Evolutionary conservation across 2,113 vertebrate species (phyloP).

Genomic region (Anser cygnoides): DNA sequence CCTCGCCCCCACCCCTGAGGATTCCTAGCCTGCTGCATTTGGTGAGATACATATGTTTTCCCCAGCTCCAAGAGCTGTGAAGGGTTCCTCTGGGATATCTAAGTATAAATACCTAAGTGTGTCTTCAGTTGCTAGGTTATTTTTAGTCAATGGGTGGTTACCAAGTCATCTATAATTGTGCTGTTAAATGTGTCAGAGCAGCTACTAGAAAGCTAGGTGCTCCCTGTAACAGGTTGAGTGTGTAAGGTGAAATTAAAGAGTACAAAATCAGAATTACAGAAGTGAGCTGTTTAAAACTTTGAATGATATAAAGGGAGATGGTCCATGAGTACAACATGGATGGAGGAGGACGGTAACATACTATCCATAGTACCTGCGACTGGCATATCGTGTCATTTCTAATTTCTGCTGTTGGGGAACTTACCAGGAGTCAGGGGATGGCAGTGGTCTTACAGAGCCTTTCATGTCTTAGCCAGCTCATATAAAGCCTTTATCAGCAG

Average conservation of each 20-base stretch:
- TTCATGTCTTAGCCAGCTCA: neutral
- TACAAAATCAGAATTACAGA: neutral
- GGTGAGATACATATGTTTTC: conserved; percentile 68
- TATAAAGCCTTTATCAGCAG: neutral
- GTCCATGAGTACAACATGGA: neutral
- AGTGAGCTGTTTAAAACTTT: neutral
- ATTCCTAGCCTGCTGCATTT: conserved; percentile 57
- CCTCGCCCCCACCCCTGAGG: conserved; percentile 9
- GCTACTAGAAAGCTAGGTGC: conserved; percentile 41
- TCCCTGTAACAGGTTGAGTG: conserved; percentile 19
- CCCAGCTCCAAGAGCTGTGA: conserved; percentile 58
- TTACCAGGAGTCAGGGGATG: neutral
- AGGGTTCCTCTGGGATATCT: conserved; percentile 66
- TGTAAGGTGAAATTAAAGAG: neutral
- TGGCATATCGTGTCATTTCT: neutral
- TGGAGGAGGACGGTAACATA: neutral
- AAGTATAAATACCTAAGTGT: conserved; percentile 66
- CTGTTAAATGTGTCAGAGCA: conserved; percentile 66
- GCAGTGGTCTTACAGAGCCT: neutral
- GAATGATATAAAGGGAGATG: neutral
- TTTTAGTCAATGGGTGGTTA: conserved; percentile 67
- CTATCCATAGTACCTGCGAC: neutral
- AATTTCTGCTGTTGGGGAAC: neutral
- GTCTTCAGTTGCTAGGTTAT: conserved; percentile 69
- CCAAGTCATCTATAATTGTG: conserved; percentile 63